Percentiles rank a stretch among this genome's conserved stretches.
These are phyloP conservation scores for Drosophila oshimai DNA, from an alignment of 1,140 invertebrate species.

Conservation along the genomic window DNA sequence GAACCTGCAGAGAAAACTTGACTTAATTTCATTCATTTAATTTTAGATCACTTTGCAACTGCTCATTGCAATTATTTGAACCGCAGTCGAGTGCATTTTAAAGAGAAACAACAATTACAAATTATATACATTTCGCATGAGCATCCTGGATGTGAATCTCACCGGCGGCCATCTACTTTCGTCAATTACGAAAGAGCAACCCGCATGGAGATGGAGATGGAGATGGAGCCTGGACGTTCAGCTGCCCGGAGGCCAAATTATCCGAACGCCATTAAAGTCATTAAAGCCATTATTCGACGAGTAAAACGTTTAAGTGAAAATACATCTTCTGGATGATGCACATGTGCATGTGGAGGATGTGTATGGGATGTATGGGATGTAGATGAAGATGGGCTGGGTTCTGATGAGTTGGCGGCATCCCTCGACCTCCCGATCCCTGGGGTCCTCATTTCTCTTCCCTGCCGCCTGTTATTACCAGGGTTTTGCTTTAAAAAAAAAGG, in stretches of 20 bases:
- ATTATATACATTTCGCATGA: constrained; percentile 65
- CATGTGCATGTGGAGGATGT: constrained; percentile 13
- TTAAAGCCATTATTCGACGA: constrained; percentile 74
- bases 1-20: constrained; percentile 8
- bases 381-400: constrained; percentile 15
- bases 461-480: constrained; percentile 67
- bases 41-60: constrained; percentile 22
- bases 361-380: background rate
- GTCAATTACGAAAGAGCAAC: constrained; percentile 61
- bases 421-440: constrained; percentile 9
- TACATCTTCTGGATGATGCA: constrained; percentile 65
- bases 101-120: constrained; percentile 56
- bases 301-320: constrained; percentile 80
- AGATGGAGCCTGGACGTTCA: constrained; percentile 9
- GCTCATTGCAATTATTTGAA: constrained; percentile 38
- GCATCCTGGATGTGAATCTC: constrained; percentile 38
- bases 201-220: constrained; percentile 1
- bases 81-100: constrained; percentile 51
- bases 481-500: constrained; percentile 41
- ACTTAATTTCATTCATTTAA: constrained; percentile 23
- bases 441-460: no score
- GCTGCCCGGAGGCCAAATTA: constrained; percentile 70
- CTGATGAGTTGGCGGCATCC: constrained; percentile 26
- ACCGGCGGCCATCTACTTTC: constrained; percentile 62
- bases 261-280: constrained; percentile 78